Percentiles rank a stretch among this genome's conserved stretches.
Conservation (phyloP, 2,888 invertebrate species). For the Heliconius aoede region DNA sequence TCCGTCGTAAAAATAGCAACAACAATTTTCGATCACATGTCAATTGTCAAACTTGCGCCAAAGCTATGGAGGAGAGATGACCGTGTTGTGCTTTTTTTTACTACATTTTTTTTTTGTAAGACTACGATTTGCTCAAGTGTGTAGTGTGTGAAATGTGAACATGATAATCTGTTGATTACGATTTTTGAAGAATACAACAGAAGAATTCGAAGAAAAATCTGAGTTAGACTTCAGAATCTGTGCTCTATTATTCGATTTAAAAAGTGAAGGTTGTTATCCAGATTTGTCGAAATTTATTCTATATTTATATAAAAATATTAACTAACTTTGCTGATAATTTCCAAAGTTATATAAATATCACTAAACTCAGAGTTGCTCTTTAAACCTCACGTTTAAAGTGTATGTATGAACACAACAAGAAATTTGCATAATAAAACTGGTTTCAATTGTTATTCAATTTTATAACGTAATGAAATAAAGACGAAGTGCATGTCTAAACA, state of each 20-base stretch:
- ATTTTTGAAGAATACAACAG: not conserved
- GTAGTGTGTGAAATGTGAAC: constrained; percentile 8
- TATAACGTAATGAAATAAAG: not conserved
- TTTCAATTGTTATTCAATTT: not conserved
- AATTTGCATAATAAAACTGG: constrained; percentile 10
- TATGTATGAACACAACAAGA: not conserved
- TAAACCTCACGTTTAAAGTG: not conserved
- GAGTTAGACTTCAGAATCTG: not conserved
- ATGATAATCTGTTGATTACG: not conserved
- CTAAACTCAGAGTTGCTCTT: not conserved
- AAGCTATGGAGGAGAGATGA: constrained; percentile 68
- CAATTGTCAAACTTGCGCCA: constrained; percentile 73
- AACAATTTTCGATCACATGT: constrained; percentile 68
- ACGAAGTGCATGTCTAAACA: not conserved
- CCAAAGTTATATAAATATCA: not conserved
- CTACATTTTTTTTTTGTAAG: constrained; percentile 1
- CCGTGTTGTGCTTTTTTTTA: constrained; percentile 51
- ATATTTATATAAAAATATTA: not conserved
- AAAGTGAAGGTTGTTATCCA: not conserved
- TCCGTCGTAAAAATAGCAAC: constrained; percentile 83
- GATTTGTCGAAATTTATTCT: not conserved
- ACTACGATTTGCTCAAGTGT: constrained; percentile 40
- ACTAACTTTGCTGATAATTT: not conserved
- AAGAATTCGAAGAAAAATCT: not conserved
- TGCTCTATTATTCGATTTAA: not conserved